Base-by-base conservation (phyloP, 2,888 invertebrate genomes). In the Beris morrisii region DNA sequence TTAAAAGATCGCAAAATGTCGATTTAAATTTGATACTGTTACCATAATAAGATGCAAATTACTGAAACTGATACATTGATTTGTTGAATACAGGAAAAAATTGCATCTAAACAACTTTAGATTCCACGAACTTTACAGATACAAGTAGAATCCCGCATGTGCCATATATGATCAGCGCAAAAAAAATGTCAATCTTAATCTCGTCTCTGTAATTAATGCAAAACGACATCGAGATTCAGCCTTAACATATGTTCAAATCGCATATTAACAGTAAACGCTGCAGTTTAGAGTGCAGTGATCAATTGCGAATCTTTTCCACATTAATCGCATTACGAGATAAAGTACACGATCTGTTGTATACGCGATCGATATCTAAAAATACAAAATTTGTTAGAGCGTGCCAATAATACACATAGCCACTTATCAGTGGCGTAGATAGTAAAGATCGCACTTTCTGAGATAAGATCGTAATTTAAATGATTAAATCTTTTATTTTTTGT, bases 101-200 rank as follows among this genome's bases (percentile, higher is more conserved):
- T 22, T 22, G 22, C 22, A 22, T 22, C 22, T 2, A 22, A 22
- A 22, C 22, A 22, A 22, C 22, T 22, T 22, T 22, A 22, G 22
- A 22, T 22, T 22, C 22, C 22, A 22, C 22, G 22, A 22, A 22
- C 22, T 3, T 22, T 22, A 22, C 22, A 22, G 3, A 22, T 22
- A 22, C 22, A 22, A 22, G 22, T 22, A 22, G 22, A 22, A 22
- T 22, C 3, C 22, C 38, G 38, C 3, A 5, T 38, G 7, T 7
- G 38, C 38, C 38, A 38, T 38, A 38, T 38, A 7, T 38, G 9
- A 38, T 7, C 22, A 38, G 9, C 9, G 38, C 5, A 38, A 38
- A 38, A 61, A 61, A 61, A 61, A 61, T 50, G 61, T 50, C 61
- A 61, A 61, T 61, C 61, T 43, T 46, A 43, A 50, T 61, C 50